These are phyloP conservation scores for Caenorhabditis briggsae DNA, from an alignment of 1,140 invertebrate genomes.

Conservation along the genomic window DNA sequence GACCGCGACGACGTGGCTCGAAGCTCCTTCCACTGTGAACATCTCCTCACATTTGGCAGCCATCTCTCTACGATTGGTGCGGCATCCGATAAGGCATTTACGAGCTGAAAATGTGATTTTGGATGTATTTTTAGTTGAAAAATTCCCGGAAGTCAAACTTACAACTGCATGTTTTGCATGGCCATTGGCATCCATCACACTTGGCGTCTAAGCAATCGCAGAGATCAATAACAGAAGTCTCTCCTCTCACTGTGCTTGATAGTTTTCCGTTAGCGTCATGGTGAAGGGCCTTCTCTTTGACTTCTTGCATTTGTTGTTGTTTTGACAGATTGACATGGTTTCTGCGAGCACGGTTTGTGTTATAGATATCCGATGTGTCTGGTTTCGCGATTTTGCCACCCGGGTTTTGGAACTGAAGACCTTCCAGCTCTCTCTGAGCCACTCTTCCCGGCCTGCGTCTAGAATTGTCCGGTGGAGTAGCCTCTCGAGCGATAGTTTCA, in stretches of 20 bases:
- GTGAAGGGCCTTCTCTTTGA: constrained; percentile 8
- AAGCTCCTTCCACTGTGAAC: background rate
- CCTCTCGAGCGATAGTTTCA: background rate
- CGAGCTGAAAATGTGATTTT: constrained; percentile 45
- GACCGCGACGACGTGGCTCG: background rate
- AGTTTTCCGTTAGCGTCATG: constrained; percentile 23
- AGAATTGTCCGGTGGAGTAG: background rate
- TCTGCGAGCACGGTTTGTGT: background rate
- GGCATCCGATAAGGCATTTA: background rate
- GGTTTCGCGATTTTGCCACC: background rate
- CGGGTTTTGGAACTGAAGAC: background rate
- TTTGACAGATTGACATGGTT: background rate
- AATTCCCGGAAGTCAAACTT: background rate
- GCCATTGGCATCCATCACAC: constrained; percentile 22
- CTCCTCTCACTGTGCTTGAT: background rate
- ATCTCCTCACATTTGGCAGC: background rate
- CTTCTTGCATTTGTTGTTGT: background rate
- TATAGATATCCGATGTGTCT: background rate
- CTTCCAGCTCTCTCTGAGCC: background rate
- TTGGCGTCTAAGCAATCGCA: background rate
- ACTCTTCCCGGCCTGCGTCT: background rate
- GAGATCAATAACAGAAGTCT: background rate
- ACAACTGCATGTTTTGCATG: constrained; percentile 6
- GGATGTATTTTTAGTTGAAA: background rate
- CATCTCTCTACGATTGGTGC: constrained; percentile 1